Base-by-base conservation (phyloP, 2,888 invertebrate genomes). In the Drosophila sordidapex region DNA sequence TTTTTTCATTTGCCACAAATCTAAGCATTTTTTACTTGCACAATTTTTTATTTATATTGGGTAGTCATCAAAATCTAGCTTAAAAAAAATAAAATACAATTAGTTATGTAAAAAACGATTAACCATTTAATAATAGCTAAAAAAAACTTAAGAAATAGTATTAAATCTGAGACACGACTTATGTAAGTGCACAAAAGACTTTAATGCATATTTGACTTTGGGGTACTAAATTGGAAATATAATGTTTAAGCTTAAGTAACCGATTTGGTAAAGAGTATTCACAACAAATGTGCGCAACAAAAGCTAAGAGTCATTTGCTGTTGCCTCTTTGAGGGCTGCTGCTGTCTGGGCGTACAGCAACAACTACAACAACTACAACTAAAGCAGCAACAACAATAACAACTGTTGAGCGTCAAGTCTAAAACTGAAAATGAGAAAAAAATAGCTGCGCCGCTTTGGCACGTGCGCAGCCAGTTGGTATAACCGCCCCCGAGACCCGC, bases 391-490 rank as follows among this genome's bases (percentile, higher is more conserved):
- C 52, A 69, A 53, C 43, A 25, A 70, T 4, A 52, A 62, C 51
- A 64, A 64, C 59, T 58, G 33, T 46, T 68, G 57, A 61, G 65
- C 60, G 56, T 64, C 43, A 46, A 56, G 54, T 48, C 43, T 10
- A 36, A 21, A n/a, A 31, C 15, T 46, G 25, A 25, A 54, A 27
- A 54, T 11, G 11, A 29, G 31, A 49, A 48, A 29, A 33, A 61
- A 68, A 51, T 33, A 57, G 57, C 83, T 75, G 82, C 79, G 81
- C 73, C 46, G 76, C 81, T 83, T 79, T 86, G 85, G 88, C 85
- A 85, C 85, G 85, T 85, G 85, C 85, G 88, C 86, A 74, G 81
- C 70, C 71, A 74, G 74, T 73, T 79, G 76, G 51, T 58, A n/a
- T 25, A 33, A 33, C 52, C 70, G 66, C 74, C 68, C 70, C 70